Evolutionary conservation across 2,113 vertebrate species (phyloP), one percentile per base, ranked within the genome.

Genomic region (Podiceps cristatus): DNA sequence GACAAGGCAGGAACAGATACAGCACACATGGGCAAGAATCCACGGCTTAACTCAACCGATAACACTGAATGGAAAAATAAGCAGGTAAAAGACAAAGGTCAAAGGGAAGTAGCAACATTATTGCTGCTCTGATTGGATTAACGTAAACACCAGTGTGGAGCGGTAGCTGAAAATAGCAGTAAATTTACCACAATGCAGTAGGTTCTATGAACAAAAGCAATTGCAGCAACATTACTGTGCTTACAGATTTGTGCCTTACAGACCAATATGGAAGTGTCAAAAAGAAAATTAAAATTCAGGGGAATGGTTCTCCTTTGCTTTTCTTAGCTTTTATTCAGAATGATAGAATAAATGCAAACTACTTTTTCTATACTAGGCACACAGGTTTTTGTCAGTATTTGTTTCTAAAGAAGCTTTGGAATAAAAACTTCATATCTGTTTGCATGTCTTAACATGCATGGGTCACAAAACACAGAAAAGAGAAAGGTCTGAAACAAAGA

Each of bases 31-130:
- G 55, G 66, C 92, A 67, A 56, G 28, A 96, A 79, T 72, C 47
- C 73, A 37, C 33, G n/a, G 60, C 73, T 86, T 69, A 79, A 88
- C 64, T 86, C 27, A 17, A n/a, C 53, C 5, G 31, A 81, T 96
- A 97, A 80, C 52, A 44, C 16, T 67, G 66, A 80, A 77, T 5
- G 11, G 35, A 27, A 55, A 69, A 95, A 82, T 18, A 91, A 45
- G 29, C 29, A 83, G 53, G 55, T 47, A 80, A 63, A 74, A 86
- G 58, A 49, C 82, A 92, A 97, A 96, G 83, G 81, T 96, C 83
- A 95, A 67, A 59, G 58, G 29, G 35, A 56, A 82, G 25, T 40
- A 64, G 17, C 17, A 93, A 33, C 3, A 27, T 72, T 63, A 87
- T 25, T 86, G 31, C n/a, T 68, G 35, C 13, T 66, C 33, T 78